A percentile compares a stretch with the other conserved stretches of the same genome.
Conservation (phyloP, 1,140 invertebrate genomes). For the Grapholita molesta region DNA sequence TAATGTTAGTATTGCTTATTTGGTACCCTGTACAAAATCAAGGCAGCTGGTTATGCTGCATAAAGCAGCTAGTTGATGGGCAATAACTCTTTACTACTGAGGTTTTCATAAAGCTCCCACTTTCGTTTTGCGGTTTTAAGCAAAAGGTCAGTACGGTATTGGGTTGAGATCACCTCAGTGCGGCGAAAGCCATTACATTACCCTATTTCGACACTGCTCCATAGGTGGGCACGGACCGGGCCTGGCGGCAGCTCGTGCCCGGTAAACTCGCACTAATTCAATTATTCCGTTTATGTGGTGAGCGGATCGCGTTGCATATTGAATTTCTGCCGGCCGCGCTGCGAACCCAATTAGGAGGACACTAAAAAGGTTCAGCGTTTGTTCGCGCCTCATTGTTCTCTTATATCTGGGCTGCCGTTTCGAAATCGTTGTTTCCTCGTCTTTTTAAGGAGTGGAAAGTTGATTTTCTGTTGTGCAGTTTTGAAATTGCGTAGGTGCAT, state of each 20-base stretch:
- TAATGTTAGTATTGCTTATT: conserved; percentile 9
- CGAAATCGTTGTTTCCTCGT: conserved; percentile 62
- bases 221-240: conserved; percentile 38
- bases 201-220: conserved; percentile 30
- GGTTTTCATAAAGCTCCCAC: neutral
- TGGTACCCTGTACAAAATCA: conserved; percentile 1
- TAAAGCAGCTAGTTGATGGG: conserved; percentile 22
- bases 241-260: conserved; percentile 40
- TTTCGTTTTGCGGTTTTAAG: conserved; percentile 15
- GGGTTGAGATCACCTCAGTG: neutral
- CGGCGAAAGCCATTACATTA: conserved; percentile 3
- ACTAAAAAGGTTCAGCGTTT: conserved; percentile 66
- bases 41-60: neutral
- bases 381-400: conserved; percentile 69
- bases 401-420: conserved; percentile 64
- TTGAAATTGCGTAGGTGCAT: conserved; percentile 72
- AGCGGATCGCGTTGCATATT: conserved; percentile 70
- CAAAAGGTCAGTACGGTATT: neutral
- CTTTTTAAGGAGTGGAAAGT: conserved; percentile 75
- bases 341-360: conserved; percentile 66
- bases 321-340: conserved; percentile 51
- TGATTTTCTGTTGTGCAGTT: conserved; percentile 60
- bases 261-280: conserved; percentile 65
- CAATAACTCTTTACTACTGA: conserved; percentile 18
- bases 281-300: conserved; percentile 73